A percentile compares a stretch with the other conserved stretches of the same genome.
phyloP scores from a whole-genome alignment of 2,113 vertebrate species.

The Microtus ochrogaster region DNA sequence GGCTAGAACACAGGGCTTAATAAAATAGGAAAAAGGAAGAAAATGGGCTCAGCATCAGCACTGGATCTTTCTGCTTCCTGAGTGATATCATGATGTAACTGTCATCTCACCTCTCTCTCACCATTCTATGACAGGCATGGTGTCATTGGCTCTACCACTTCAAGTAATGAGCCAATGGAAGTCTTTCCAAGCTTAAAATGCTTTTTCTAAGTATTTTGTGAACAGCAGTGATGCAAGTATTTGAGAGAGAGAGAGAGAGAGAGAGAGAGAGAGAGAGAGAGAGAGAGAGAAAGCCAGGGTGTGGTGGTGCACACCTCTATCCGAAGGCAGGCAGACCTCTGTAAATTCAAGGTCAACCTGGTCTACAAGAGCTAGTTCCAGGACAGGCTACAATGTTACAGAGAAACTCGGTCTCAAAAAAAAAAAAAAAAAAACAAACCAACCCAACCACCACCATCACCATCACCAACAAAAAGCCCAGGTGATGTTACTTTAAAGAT shows the following conservation, averaged over 20 bases:
- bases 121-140: too few relatives aligned
- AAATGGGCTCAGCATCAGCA: background rate
- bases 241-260: background rate
- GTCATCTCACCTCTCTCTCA: accelerated
- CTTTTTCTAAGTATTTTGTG: background rate
- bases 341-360: too few relatives aligned
- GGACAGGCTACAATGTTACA: too few relatives aligned
- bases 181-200: background rate
- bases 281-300: background rate
- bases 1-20: background rate
- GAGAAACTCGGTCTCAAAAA: too few relatives aligned
- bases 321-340: too few relatives aligned
- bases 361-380: too few relatives aligned
- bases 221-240: too few relatives aligned
- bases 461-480: too few relatives aligned
- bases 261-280: background rate
- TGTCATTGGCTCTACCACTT: background rate
- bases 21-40: background rate
- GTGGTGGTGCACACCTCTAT: too few relatives aligned
- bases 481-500: background rate
- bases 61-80: background rate
- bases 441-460: too few relatives aligned
- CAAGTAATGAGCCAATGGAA: too few relatives aligned
- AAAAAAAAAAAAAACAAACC: too few relatives aligned
- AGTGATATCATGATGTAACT: background rate